Evolutionary conservation across 2,113 vertebrate genomes (phyloP).

Genomic region (Ctenomys sociabilis): DNA sequence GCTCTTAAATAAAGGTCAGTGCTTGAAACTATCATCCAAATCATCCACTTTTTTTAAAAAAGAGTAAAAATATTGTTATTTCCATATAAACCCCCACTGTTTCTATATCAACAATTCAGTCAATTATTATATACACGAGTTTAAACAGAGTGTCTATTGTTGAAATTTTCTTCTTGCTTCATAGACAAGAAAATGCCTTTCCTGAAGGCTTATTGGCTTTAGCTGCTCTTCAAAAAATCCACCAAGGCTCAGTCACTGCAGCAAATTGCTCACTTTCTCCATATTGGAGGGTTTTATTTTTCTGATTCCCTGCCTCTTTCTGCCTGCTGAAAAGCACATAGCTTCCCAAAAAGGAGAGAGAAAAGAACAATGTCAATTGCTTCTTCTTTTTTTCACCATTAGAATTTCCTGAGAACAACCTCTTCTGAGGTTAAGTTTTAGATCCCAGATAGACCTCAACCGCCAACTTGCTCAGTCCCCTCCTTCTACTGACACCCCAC

Average conservation of each 20-base stretch:
- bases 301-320: neutral
- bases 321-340: neutral
- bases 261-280: neutral
- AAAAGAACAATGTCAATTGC: neutral
- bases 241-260: neutral
- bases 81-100: neutral
- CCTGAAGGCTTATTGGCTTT: neutral
- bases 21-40: neutral
- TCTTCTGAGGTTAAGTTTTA: neutral
- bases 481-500: neutral
- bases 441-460: neutral
- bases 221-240: neutral
- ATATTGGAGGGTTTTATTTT: neutral
- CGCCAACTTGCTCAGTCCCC: neutral
- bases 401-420: neutral
- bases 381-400: neutral
- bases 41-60: neutral
- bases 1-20: neutral
- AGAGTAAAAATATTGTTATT: neutral
- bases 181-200: neutral
- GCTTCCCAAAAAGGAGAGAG: neutral
- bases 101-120: conserved; percentile 7
- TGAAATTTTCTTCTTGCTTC: neutral
- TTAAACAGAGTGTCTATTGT: neutral
- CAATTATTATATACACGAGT: neutral